These are phyloP conservation scores for Drosophila sordidula DNA, from an alignment of 2,888 invertebrate genomes.

Conservation along the genomic window DNA sequence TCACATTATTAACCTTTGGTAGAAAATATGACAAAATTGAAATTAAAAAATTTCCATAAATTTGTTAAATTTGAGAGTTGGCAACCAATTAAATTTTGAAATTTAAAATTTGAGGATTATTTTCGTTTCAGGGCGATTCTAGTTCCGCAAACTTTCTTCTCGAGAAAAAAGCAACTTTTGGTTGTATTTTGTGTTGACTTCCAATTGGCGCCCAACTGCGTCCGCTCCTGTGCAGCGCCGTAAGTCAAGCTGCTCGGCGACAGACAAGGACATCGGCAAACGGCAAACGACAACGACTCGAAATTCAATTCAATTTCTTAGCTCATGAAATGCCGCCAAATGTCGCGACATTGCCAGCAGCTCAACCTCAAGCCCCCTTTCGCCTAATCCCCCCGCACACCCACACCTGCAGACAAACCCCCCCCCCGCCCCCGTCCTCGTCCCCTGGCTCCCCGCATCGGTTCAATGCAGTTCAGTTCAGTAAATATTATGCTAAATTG, in stretches of 20 bases:
- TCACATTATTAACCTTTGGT: too few species aligned
- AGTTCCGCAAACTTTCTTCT: too few species aligned
- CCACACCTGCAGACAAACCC: not conserved
- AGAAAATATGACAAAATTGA: too few species aligned
- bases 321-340: slow-evolving; percentile 67
- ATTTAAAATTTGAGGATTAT: too few species aligned
- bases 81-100: too few species aligned
- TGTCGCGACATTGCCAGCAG: slow-evolving; percentile 51
- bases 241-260: slow-evolving; percentile 57
- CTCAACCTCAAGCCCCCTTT: slow-evolving; percentile 2
- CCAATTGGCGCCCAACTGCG: too few species aligned
- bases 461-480: slow-evolving; percentile 75
- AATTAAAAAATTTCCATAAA: too few species aligned
- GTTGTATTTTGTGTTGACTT: too few species aligned
- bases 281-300: slow-evolving; percentile 40
- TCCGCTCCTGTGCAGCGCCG: slow-evolving; percentile 47
- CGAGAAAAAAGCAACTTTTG: too few species aligned
- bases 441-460: slow-evolving; percentile 19
- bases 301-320: slow-evolving; percentile 74
- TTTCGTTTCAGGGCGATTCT: too few species aligned
- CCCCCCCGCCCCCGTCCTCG: slow-evolving; percentile 1
- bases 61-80: too few species aligned
- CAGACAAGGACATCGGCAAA: slow-evolving; percentile 21
- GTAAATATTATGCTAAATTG: slow-evolving; percentile 79
- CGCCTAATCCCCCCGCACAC: not conserved